Evolutionary conservation across 2,113 vertebrate genomes (phyloP), one percentile per base, ranked within the genome.

Genomic region (Bambusicola thoracicus): DNA sequence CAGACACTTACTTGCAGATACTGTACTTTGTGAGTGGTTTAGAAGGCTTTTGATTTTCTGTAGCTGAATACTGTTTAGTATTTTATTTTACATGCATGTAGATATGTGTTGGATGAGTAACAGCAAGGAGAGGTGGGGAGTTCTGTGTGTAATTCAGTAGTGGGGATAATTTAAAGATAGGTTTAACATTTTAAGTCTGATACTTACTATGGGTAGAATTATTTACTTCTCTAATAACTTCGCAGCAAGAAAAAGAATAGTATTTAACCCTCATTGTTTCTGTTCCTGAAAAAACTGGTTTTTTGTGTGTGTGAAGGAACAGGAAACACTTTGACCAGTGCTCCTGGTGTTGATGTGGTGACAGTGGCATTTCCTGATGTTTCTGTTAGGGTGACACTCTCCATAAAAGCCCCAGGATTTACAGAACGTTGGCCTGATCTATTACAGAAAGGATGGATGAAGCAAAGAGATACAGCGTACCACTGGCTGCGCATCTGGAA

Each of bases 81-180:
- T 96, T 95, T 96, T 65, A 76, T 83, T 94, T 96, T 97, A 94
- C 91, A 92, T 96, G 91, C 92, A 77, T 72, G 87, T 90, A 95
- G 77, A 73, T 91, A 90, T 94, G 36, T 95, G 89, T 96, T 95
- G 90, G 81, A 65, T 89, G 61, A 81, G 65, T 92, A 73, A 84
- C 92, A 75, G 80, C 78, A 95, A 96, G 91, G 69, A 77, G 56
- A 74, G 63, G 74, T 7, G 81, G 79, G 81, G 91, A 80, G 91
- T 94, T 92, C 89, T 89, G 77, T 90, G 56, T 66, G 80, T 87
- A 70, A 56, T 90, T 88, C 78, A 78, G 85, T 96, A 94, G 88
- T 92, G 62, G 72, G 80, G 94, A 92, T 92, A 77, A 87, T 94
- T 92, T 96, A 92, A 96, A 76, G 92, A 75, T 82, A 94, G 80